Conservation (phyloP, 35 echinoderm and acorn worm genomes). For the Acanthaster planci region DNA sequence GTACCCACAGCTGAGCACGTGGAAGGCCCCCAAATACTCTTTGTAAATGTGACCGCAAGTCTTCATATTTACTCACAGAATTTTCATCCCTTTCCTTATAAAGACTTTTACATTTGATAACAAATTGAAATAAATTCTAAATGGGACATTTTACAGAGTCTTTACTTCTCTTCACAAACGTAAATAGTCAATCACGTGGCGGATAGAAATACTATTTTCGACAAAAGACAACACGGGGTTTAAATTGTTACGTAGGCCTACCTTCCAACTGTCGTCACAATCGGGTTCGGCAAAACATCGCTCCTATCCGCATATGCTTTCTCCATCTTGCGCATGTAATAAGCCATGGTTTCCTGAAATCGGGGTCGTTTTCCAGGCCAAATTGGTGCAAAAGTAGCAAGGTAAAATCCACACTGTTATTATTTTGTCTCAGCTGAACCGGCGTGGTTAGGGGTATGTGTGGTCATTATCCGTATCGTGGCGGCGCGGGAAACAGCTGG, state of each 20-base stretch:
- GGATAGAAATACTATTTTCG: constrained; percentile 3
- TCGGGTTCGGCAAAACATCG: not conserved
- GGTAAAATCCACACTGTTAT: constrained; percentile 16
- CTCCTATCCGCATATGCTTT: not conserved
- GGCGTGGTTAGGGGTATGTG: constrained; percentile 24
- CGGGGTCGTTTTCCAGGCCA: not conserved
- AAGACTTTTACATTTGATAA: no score
- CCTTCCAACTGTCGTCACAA: constrained; percentile 12
- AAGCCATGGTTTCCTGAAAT: constrained; percentile 3
- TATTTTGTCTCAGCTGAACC: constrained; percentile 31
- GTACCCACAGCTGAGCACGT: no score
- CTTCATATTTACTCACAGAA: no score
- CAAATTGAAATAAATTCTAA: no score
- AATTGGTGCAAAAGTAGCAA: not conserved
- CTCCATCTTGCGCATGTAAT: constrained; percentile 31
- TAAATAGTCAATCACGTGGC: constrained; percentile 25
- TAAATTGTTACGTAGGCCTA: constrained; percentile 11
- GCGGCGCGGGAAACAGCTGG: constrained; percentile 28
- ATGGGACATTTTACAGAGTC: no score
- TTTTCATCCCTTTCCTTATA: no score
- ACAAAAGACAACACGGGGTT: constrained; percentile 27
- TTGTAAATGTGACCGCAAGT: no score
- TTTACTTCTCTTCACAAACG: constrained; percentile 9
- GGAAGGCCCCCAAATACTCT: no score
- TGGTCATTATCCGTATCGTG: constrained; percentile 23